Evolutionary conservation across 2,888 invertebrate species (phyloP).

Genomic region (Halictus ligatus): DNA sequence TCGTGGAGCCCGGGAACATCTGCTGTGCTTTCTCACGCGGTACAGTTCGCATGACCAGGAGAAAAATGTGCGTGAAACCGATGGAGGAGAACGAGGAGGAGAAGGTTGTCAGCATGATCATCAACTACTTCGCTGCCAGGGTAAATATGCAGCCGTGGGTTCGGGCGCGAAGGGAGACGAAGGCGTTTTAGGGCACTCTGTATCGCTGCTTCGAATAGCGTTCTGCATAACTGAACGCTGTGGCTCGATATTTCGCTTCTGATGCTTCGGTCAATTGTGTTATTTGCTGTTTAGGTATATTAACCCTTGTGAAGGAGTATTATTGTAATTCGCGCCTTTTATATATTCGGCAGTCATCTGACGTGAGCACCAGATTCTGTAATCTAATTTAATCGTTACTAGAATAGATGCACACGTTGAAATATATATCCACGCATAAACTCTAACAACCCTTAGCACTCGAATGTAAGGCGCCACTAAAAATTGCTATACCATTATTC

Average conservation of each 20-base stretch:
- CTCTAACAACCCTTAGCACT: too few relatives aligned
- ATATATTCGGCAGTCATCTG: too few relatives aligned
- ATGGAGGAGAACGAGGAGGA: slow-evolving; percentile 79
- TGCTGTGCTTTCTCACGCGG: slow-evolving; percentile 55
- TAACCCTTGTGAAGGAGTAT: too few relatives aligned
- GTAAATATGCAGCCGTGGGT: slow-evolving; percentile 71
- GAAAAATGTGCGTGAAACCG: slow-evolving; percentile 76
- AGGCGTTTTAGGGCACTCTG: not conserved
- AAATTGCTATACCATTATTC: too few relatives aligned
- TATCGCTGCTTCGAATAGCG: not conserved
- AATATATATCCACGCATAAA: too few relatives aligned
- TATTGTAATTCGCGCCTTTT: too few relatives aligned
- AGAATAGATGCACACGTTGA: too few relatives aligned
- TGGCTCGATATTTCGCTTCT: not conserved
- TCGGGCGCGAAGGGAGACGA: not conserved
- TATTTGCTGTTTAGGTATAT: not conserved
- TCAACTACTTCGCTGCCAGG: slow-evolving; percentile 80
- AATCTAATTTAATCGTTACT: too few relatives aligned
- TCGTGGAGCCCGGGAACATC: slow-evolving; percentile 47
- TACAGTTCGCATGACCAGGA: slow-evolving; percentile 64
- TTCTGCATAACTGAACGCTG: slow-evolving; percentile 2
- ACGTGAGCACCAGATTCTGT: too few relatives aligned
- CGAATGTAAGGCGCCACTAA: too few relatives aligned
- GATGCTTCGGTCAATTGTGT: not conserved
- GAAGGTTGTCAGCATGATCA: slow-evolving; percentile 78